Conservation (phyloP, 2,797 vertebrate species). For the Cyclopterus lumpus region DNA sequence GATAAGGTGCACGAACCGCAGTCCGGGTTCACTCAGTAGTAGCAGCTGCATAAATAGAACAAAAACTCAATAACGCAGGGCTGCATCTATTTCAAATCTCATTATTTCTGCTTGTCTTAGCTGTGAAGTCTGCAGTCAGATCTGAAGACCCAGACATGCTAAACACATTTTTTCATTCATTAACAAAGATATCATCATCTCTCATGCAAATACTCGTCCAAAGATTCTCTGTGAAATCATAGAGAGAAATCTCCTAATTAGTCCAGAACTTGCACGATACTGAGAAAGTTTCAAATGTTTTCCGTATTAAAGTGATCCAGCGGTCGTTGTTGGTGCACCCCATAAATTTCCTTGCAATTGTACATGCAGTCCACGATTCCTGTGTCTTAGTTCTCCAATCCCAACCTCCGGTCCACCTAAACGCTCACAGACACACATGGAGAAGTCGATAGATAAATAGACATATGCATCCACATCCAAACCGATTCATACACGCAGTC, state of each 20-base stretch:
- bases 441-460: constrained; percentile 41
- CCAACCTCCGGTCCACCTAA: neutral
- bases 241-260: neutral
- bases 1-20: constrained; percentile 50
- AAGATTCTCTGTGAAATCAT: neutral
- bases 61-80: constrained; percentile 14
- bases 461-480: constrained; percentile 42
- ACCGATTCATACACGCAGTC: constrained; percentile 40
- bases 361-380: neutral
- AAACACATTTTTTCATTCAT: neutral
- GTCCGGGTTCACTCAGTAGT: constrained; percentile 23
- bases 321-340: neutral
- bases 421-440: constrained; percentile 16
- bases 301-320: neutral
- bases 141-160: neutral
- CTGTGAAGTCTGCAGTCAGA: neutral
- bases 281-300: neutral
- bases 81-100: constrained; percentile 16
- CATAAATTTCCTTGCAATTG: neutral
- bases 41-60: constrained; percentile 46
- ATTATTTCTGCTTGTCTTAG: neutral
- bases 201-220: neutral
- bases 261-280: neutral
- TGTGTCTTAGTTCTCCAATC: constrained; percentile 12
- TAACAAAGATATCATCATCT: neutral